phyloP scores from a whole-genome alignment of 2,888 invertebrate species.

The Sphaerophoria taeniata region DNA sequence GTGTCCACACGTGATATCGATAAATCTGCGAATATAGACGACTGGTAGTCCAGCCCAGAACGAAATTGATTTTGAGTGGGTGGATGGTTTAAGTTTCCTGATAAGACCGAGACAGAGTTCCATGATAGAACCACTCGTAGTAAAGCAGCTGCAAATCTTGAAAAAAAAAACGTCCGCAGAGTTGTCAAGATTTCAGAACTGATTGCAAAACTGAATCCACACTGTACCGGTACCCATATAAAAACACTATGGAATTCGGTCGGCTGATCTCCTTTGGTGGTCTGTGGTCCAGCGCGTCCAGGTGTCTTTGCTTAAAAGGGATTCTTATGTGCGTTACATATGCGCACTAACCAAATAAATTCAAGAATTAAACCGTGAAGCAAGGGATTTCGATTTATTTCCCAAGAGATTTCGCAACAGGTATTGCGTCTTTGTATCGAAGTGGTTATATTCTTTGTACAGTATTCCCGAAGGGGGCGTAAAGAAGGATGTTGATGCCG shows the following conservation, averaged over 20 bases:
- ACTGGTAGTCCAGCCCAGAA: slow-evolving; percentile 26
- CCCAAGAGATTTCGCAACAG: slow-evolving; percentile 66
- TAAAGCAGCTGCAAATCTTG: slow-evolving; percentile 65
- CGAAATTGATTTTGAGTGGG: slow-evolving; percentile 45
- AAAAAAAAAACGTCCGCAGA: slow-evolving; percentile 41
- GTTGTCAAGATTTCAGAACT: slow-evolving; percentile 63
- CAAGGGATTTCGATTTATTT: slow-evolving; percentile 55
- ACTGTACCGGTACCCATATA: not conserved
- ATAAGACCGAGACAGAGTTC: slow-evolving; percentile 25
- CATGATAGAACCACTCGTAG: slow-evolving; percentile 40
- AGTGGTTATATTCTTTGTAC: slow-evolving; percentile 2
- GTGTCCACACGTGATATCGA: slow-evolving; percentile 73
- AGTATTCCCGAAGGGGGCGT: slow-evolving; percentile 61
- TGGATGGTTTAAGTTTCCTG: slow-evolving; percentile 69
- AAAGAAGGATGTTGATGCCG: slow-evolving; percentile 49
- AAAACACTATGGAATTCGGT: slow-evolving; percentile 41
- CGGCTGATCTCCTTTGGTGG: slow-evolving; percentile 53
- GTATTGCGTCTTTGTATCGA: slow-evolving; percentile 41
- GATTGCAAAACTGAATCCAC: slow-evolving; percentile 43
- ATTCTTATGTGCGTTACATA: slow-evolving; percentile 42
- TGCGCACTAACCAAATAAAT: slow-evolving; percentile 53
- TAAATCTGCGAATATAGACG: slow-evolving; percentile 64
- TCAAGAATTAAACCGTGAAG: slow-evolving; percentile 67
- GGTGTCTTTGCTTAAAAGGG: slow-evolving; percentile 45
- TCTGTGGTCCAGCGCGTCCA: slow-evolving; percentile 38